A percentile compares a stretch with the other conserved stretches of the same genome.
Evolutionary conservation across 2,888 invertebrate genomes (phyloP).

Genomic region (Drymonia ruficornis): DNA sequence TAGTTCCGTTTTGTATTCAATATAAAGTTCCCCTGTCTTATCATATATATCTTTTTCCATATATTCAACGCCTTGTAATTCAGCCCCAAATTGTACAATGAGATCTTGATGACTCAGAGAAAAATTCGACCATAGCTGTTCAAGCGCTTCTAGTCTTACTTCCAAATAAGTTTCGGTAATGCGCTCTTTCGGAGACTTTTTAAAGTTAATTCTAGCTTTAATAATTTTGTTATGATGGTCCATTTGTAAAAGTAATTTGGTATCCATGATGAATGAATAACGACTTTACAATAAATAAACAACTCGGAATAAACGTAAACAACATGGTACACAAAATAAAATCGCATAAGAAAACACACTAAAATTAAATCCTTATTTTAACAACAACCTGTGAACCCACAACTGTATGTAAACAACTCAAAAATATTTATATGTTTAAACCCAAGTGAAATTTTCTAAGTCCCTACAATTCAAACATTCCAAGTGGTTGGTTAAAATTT

Average conservation of each 20-base stretch:
- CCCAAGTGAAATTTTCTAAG: not conserved
- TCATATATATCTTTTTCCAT: not conserved
- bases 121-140: constrained; percentile 1
- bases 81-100: too few species aligned
- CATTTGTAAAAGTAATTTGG: not conserved
- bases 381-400: too few species aligned
- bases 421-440: not conserved
- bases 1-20: not conserved
- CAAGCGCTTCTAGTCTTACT: not conserved
- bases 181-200: constrained; percentile 8
- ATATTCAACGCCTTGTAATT: not conserved
- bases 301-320: too few species aligned
- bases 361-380: too few species aligned
- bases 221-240: constrained; percentile 4
- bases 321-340: too few species aligned
- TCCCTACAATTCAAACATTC: not conserved
- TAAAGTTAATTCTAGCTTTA: constrained; percentile 6
- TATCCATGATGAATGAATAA: not conserved
- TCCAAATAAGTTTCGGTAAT: constrained; percentile 1
- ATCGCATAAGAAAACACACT: too few species aligned
- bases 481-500: not conserved
- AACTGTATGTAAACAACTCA: too few species aligned
- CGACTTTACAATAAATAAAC: too few species aligned
- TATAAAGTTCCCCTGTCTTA: not conserved
- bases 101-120: too few species aligned